Base-by-base conservation (phyloP, 2,113 vertebrate genomes). In the Puffinus mauretanicus region DNA sequence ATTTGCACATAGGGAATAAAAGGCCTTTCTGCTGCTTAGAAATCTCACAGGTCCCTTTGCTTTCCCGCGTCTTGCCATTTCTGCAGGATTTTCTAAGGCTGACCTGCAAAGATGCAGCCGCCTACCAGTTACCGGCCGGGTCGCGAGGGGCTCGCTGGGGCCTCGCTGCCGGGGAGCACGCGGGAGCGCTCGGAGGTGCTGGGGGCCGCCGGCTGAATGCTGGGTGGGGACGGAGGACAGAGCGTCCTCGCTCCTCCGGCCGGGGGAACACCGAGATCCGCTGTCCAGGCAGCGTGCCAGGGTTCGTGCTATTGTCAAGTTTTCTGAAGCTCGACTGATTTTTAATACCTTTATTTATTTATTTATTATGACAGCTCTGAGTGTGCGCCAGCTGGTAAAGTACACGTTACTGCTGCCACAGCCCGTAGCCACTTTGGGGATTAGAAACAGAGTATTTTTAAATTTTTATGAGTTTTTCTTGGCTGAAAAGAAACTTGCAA, bases 111-210 rank as follows among this genome's bases (percentile, higher is more conserved):
- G 82, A 8, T 13, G 65, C 60, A 81, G 55, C 49, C 1, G 0
- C 6, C 27, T 30, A 4, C 29, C 0, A 0, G 13, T 26, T 5
- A 2, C 62, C 5, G 18, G 36, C 19, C 2, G 1, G 52, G 92
- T 55, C 57, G 54, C 0, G 0, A 22, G 15, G 88, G 46, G 54
- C 47, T 87, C 7, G 1, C 30, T 12, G 60, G 16, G 30, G 6
- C 25, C 22, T 15, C 11, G 3, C 30, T 44, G 44, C 22, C 25
- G 11, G 29, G 6, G 44, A 26, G 44, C 26, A 3, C 3, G 2
- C 3, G 0, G 36, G 54, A 75, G 38, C 6, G 2, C 49, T 11
- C 1, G 17, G 67, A 26, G 46, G 4, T 17, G 18, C 58, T 54
- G 83, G 15, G 40, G 27, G 29, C 70, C 0, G 0, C 2, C 18